Evolutionary conservation across 2,888 invertebrate genomes (phyloP).

Genomic region (Rhabditoides inermis): DNA sequence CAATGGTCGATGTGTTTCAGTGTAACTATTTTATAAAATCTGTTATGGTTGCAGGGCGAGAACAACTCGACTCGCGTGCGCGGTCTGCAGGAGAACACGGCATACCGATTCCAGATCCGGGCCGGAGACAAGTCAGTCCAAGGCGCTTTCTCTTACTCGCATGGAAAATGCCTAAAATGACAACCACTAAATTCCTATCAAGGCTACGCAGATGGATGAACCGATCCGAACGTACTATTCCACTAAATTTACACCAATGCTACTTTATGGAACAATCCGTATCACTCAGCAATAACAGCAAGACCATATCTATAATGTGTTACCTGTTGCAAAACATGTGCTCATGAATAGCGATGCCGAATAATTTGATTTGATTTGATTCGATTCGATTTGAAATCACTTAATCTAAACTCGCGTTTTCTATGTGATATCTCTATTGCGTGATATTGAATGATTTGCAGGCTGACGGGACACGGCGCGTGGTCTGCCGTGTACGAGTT

Average conservation of each 20-base stretch:
- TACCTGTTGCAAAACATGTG: too few relatives aligned
- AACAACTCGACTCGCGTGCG: slow-evolving; percentile 28
- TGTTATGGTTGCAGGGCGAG: slow-evolving; percentile 16
- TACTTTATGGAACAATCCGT: too few relatives aligned
- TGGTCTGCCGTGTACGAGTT: slow-evolving; percentile 68
- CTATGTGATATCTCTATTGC: too few relatives aligned
- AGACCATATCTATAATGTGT: background rate
- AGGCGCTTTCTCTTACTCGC: background rate
- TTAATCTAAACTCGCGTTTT: background rate
- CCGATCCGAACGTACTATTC: too few relatives aligned
- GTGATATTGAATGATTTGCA: slow-evolving; percentile 55
- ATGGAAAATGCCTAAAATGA: too few relatives aligned
- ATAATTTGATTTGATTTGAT: too few relatives aligned
- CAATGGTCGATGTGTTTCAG: background rate
- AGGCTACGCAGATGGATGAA: too few relatives aligned
- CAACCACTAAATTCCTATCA: too few relatives aligned
- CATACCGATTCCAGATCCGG: slow-evolving; percentile 72
- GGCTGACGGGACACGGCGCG: slow-evolving; percentile 63
- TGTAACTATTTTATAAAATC: background rate
- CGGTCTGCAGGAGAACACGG: slow-evolving; percentile 63
- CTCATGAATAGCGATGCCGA: too few relatives aligned
- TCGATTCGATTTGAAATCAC: background rate
- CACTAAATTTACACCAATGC: background rate
- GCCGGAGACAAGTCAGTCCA: slow-evolving; percentile 60
- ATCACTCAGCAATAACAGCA: too few relatives aligned